A percentile compares a stretch with the other conserved stretches of the same genome.
Conservation (phyloP, 2,797 vertebrate genomes). For the Chelonia mydas region DNA sequence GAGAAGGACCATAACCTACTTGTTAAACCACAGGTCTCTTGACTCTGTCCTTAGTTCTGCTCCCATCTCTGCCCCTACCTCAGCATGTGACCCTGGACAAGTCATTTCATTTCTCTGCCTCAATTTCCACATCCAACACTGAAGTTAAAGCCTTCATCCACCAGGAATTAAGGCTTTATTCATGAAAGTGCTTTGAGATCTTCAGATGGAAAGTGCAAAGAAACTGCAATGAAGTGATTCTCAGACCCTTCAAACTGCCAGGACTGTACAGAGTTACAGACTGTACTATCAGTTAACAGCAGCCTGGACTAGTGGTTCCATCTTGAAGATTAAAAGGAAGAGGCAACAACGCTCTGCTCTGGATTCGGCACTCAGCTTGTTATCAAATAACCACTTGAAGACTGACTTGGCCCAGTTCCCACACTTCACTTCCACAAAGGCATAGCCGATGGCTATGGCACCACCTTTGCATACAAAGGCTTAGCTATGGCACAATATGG, state of each 20-base stretch:
- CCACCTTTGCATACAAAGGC: no score
- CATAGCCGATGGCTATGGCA: neutral
- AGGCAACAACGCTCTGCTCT: neutral
- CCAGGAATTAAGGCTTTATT: neutral
- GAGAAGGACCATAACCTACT: neutral
- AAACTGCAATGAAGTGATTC: neutral
- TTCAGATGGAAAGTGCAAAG: neutral
- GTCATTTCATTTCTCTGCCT: neutral
- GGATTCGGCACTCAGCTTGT: neutral
- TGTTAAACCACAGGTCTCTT: neutral
- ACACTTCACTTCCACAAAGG: neutral
- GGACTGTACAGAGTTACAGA: neutral
- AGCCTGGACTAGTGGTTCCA: neutral
- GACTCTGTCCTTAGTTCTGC: neutral
- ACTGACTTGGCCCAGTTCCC: neutral
- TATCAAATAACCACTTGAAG: neutral
- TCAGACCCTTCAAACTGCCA: neutral
- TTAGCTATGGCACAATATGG: neutral
- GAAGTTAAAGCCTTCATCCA: neutral
- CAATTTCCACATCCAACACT: neutral
- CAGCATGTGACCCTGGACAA: neutral
- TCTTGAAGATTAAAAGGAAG: neutral
- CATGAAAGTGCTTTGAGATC: neutral
- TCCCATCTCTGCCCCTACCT: neutral
- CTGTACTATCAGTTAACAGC: neutral